Evolutionary conservation across 2,113 vertebrate species (phyloP).

Genomic region (Hippocampus comes): DNA sequence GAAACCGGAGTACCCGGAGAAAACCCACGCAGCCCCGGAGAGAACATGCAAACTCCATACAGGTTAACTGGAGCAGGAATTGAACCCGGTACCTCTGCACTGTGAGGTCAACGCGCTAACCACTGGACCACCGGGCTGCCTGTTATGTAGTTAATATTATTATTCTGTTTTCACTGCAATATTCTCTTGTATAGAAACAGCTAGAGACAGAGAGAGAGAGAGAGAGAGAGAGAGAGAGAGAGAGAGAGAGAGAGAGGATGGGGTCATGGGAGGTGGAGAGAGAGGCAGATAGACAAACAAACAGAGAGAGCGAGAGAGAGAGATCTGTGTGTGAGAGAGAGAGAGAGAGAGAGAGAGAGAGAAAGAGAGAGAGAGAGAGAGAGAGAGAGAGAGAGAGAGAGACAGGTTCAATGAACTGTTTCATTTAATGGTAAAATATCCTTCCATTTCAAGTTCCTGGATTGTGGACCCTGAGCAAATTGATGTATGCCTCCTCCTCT

Average conservation of each 20-base stretch:
- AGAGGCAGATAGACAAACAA: not conserved
- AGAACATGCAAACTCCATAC: too few relatives aligned
- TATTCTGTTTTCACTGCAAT: not conserved
- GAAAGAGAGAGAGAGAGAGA: not conserved
- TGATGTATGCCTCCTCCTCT: constrained; percentile 93
- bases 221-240: not conserved
- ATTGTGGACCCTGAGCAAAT: constrained; percentile 89
- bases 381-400: not conserved
- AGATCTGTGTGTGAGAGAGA: too few relatives aligned
- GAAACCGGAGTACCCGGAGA: too few relatives aligned
- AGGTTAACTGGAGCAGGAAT: too few relatives aligned
- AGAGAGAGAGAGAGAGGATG: not conserved
- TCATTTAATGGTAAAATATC: constrained; percentile 88
- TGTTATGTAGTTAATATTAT: too few relatives aligned
- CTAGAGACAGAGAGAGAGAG: not conserved
- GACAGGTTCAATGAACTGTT: constrained; percentile 81
- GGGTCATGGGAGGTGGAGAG: not conserved
- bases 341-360: too few relatives aligned
- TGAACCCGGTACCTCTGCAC: too few relatives aligned
- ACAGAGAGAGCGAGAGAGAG: not conserved
- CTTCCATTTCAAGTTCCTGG: constrained; percentile 86
- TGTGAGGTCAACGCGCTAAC: too few relatives aligned
- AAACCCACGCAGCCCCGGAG: too few relatives aligned
- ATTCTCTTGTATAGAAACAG: not conserved
- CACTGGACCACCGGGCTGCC: too few relatives aligned